Evolutionary conservation across 2,113 vertebrate genomes (phyloP).

Genomic region (Picathartes gymnocephalus): DNA sequence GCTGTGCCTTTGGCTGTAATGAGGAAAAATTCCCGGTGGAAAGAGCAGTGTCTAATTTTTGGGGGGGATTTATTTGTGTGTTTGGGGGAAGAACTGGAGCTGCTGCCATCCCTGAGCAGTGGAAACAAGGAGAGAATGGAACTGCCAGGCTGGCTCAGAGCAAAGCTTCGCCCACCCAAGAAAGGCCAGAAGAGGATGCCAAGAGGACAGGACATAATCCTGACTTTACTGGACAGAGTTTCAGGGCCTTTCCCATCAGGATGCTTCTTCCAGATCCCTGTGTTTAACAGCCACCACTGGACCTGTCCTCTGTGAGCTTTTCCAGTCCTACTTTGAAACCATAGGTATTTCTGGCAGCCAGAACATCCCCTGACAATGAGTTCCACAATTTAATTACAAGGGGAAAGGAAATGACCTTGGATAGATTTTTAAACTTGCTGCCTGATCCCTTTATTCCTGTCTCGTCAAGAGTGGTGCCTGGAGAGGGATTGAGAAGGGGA

Average conservation of each 20-base stretch:
- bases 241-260: neutral
- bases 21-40: neutral
- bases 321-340: neutral
- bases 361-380: conserved; percentile 20
- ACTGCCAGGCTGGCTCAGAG: neutral
- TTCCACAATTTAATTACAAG: conserved; percentile 29
- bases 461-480: conserved; percentile 9
- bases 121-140: neutral
- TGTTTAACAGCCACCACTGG: neutral
- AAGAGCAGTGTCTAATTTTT: neutral
- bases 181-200: neutral
- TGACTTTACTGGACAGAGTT: neutral
- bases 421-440: conserved; percentile 38
- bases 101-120: neutral
- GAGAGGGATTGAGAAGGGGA: neutral
- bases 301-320: neutral
- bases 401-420: conserved; percentile 16
- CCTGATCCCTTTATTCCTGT: conserved; percentile 27
- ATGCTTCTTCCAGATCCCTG: neutral
- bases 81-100: neutral
- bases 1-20: neutral
- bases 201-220: neutral
- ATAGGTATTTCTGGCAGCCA: conserved; percentile 36
- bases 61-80: neutral
- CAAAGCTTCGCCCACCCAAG: neutral